Evolutionary conservation across 2,113 vertebrate species (phyloP).

Genomic region (Scartelaos histophorus): DNA sequence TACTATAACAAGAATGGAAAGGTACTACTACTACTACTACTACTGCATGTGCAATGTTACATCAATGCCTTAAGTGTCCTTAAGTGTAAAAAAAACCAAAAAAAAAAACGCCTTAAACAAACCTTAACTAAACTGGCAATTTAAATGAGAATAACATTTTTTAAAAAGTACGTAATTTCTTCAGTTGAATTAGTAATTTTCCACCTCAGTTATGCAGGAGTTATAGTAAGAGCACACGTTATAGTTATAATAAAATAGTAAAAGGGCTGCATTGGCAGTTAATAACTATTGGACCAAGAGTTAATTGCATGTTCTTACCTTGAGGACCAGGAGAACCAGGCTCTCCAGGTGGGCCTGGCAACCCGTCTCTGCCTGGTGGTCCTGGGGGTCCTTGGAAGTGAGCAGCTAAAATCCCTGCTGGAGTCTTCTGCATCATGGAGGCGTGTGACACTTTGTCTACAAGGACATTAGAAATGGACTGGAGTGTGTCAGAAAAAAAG

Average conservation of each 20-base stretch:
- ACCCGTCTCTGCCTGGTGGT: slow-evolving; percentile 87
- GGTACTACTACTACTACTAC: too few species aligned
- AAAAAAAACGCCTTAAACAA: too few species aligned
- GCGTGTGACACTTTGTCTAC: slow-evolving; percentile 81
- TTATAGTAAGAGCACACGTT: neutral
- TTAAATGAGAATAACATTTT: too few species aligned
- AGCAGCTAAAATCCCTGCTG: slow-evolving; percentile 87
- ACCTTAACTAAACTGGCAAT: neutral
- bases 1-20: neutral
- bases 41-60: neutral
- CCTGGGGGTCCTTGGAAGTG: slow-evolving; percentile 86
- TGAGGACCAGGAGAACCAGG: slow-evolving; percentile 83
- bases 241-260: neutral
- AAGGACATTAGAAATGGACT: neutral
- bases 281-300: slow-evolving; percentile 8
- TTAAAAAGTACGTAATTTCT: neutral
- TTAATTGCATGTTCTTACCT: slow-evolving; percentile 80
- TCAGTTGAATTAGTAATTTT: neutral
- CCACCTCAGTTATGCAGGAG: too few species aligned
- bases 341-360: slow-evolving; percentile 88
- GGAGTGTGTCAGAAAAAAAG: neutral
- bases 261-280: neutral
- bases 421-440: slow-evolving; percentile 82
- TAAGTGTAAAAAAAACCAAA: too few species aligned
- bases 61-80: too few species aligned